Percentiles rank a stretch among this genome's conserved stretches.
Conservation (phyloP, 2,888 invertebrate species). For the Clunio marinus region DNA sequence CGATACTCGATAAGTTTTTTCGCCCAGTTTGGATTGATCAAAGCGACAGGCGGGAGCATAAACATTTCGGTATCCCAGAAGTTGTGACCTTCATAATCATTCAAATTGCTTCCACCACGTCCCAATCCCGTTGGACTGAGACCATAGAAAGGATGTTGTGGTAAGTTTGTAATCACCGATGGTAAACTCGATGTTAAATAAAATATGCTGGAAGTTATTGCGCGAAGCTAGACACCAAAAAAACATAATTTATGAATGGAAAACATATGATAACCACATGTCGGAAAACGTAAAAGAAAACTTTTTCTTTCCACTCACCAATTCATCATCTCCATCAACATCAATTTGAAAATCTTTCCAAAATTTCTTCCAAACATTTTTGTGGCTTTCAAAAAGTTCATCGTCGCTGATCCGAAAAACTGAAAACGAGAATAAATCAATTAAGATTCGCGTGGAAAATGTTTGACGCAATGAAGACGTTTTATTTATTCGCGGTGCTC, state of each 20-base stretch:
- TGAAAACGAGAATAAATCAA: conserved; percentile 41
- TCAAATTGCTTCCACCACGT: conserved; percentile 49
- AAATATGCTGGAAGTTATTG: conserved; percentile 58
- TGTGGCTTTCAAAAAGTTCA: conserved; percentile 53
- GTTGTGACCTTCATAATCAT: conserved; percentile 56
- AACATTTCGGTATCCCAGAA: conserved; percentile 64
- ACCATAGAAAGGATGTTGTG: conserved; percentile 53
- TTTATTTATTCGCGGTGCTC: not conserved
- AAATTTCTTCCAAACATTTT: conserved; percentile 53
- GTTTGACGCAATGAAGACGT: not conserved
- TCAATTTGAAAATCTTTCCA: conserved; percentile 54
- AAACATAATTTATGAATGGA: not conserved
- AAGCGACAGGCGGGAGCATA: conserved; percentile 58
- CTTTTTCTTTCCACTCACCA: conserved; percentile 48
- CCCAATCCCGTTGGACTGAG: conserved; percentile 59
- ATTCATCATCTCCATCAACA: conserved; percentile 53
- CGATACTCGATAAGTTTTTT: conserved; percentile 49
- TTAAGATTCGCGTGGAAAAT: not conserved
- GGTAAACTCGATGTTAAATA: conserved; percentile 58
- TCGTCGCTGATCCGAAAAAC: conserved; percentile 54
- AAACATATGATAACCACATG: too few species aligned
- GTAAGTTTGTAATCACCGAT: conserved; percentile 52
- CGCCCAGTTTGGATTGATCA: conserved; percentile 54
- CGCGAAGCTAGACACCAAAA: conserved; percentile 41
- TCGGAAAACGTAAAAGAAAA: not conserved